Evolutionary conservation across 2,888 invertebrate genomes (phyloP), one percentile per base, ranked within the genome.

Genomic region (Tridacna crocea): DNA sequence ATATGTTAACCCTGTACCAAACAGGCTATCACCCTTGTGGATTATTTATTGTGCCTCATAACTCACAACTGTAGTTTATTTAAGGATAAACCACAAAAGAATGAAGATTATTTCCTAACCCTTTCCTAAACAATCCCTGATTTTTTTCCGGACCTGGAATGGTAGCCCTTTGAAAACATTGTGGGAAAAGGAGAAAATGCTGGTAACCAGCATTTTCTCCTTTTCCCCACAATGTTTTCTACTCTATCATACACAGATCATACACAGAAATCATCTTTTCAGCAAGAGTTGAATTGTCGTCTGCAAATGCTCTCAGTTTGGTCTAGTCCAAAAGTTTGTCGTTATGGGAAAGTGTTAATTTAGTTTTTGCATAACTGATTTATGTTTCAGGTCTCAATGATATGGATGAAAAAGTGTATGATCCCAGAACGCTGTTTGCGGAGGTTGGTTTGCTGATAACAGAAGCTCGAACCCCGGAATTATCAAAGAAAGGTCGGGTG

Each of bases 391-490:
- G 47, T n/a, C 47, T 61, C 8, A 47, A 19, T 46, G 98, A 22
- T 97, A 97, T 94, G 98, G 98, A 93, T 82, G 93, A 93, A 79
- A 90, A 90, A 76, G 91, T 92, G 80, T 88, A 92, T 82, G 95
- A 95, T 89, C 95, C 96, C 75, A 95, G 96, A 87, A 95, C 95
- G 84, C 90, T 95, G 87, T 95, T 95, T 88, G 91, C 95, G 85
- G 96, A 96, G 93, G 94, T 96, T 89, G 96, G 96, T 77, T 95
- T 96, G 87, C 95, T 96, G 91, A 96, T 96, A 88, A 95, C 96
- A 88, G 96, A 96, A 92, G 96, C 96, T 70, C 94, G 96, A 63
- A 95, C 95, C 87, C 95, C 95, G 75, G 95, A 96, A 89, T 88
- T 89, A 17, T 93, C 93, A 11, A 90, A 90, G 80, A 95, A 96